phyloP scores from a whole-genome alignment of 2,797 vertebrate species.

The Anomalospiza imberbis region DNA sequence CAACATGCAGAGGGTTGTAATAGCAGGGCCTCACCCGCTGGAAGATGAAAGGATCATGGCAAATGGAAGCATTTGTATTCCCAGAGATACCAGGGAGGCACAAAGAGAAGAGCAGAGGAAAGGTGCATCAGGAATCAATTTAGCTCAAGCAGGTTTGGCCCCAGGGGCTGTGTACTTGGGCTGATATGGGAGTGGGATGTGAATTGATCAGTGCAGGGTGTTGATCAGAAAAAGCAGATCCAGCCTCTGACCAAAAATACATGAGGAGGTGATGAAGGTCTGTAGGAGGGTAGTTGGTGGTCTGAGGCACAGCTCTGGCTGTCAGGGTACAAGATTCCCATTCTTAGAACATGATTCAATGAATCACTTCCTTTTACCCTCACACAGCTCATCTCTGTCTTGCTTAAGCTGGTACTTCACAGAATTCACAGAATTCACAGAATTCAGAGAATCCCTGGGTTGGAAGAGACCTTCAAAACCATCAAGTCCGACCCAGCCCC shows the following conservation, averaged over 20 bases:
- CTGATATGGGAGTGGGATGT: background rate
- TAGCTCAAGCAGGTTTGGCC: background rate
- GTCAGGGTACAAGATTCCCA: background rate
- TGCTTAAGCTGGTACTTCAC: background rate
- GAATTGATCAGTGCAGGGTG: background rate
- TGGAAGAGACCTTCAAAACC: background rate
- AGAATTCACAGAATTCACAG: background rate
- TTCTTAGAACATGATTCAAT: background rate
- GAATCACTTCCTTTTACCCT: background rate
- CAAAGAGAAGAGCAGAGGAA: background rate
- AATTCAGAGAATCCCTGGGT: rapidly evolving
- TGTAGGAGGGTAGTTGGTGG: background rate
- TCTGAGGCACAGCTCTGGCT: background rate
- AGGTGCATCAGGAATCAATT: background rate
- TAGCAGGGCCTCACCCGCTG: background rate
- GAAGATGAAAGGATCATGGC: background rate
- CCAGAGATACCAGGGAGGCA: background rate
- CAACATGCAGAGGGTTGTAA: conserved; percentile 14
- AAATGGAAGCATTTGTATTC: background rate
- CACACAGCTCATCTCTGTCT: background rate
- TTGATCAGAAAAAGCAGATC: background rate
- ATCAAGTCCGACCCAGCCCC: background rate
- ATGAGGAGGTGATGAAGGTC: background rate
- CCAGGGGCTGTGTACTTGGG: background rate
- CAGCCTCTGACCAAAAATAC: background rate